Evolutionary conservation across 2,888 invertebrate genomes (phyloP), one percentile per base, ranked within the genome.

Genomic region (Arrhopalites spinosus): DNA sequence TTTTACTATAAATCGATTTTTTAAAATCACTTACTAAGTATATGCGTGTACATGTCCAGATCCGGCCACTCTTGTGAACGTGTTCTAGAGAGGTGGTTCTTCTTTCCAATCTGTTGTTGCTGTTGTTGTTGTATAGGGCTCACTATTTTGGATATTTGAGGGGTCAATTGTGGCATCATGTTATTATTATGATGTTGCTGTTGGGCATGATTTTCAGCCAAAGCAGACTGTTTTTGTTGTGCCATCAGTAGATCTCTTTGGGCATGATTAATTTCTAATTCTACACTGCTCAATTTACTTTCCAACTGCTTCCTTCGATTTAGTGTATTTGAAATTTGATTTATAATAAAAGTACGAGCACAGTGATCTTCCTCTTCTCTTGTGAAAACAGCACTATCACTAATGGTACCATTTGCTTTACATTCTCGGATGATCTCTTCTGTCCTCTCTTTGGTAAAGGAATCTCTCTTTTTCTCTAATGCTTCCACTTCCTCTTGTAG

Each of bases 21-120:
- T n/a, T n/a, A n/a, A n/a, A n/a, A n/a, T n/a, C n/a, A n/a, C n/a
- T n/a, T n/a, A n/a, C n/a, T n/a, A n/a, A n/a, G n/a, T n/a, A n/a
- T n/a, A n/a, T n/a, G n/a, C n/a, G n/a, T 36, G 36, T 3, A 94
- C 43, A 95, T 92, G 83, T 94, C 94, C 43, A 95, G 92, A 83
- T 94, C 94, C 0, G 94, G 94, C 95, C 95, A 95, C 84, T 95
- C 95, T 84, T 94, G 94, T 0, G 94, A 93, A 1, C 94, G 89
- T 7, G 92, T 90, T 23, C 94, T 78, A 0, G 79, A 74, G 36
- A 83, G 70, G n/a, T n/a, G n/a, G 73, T 78, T 79, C 75, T 82
- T 83, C 45, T 81, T 81, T 30, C 47, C 68, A 7, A 59, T 30
- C 13, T 59, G 77, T 36, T 71, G 78, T 25, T 45, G 64, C 25